Evolutionary conservation across 2,113 vertebrate species (phyloP).

Genomic region (Onychostruthus taczanowskii): DNA sequence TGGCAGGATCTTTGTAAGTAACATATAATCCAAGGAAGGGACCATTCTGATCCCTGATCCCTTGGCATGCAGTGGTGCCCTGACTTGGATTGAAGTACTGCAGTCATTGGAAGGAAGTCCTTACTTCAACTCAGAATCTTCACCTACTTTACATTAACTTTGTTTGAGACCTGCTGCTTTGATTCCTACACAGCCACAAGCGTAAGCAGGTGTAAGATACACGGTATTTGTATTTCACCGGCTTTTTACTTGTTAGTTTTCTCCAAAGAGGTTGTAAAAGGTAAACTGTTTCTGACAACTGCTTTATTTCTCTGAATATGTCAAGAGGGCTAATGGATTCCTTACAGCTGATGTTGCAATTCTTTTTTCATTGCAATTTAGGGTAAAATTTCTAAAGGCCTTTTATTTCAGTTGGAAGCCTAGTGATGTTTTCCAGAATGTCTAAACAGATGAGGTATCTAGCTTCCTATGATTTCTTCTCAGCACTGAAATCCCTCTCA

Average conservation of each 20-base stretch:
- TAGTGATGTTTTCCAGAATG: neutral
- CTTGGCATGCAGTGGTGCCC: neutral
- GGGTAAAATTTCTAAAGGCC: neutral
- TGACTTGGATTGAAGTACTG: neutral
- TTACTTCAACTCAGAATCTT: neutral
- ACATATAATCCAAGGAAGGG: neutral
- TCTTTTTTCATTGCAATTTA: neutral
- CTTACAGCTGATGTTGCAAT: neutral
- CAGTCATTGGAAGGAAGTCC: neutral
- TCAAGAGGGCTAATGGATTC: neutral
- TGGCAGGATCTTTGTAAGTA: neutral
- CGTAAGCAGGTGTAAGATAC: neutral
- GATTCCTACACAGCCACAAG: neutral
- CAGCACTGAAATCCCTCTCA: neutral
- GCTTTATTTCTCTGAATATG: neutral
- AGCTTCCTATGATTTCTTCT: neutral
- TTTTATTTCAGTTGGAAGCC: conserved; percentile 8
- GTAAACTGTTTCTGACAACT: neutral
- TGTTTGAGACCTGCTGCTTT: neutral
- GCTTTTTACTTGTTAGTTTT: neutral
- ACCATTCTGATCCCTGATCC: neutral
- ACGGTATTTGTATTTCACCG: neutral
- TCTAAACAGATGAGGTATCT: neutral
- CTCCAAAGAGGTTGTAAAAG: neutral
- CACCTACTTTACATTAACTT: neutral